Conservation (phyloP, 2,797 vertebrate genomes). For the Dermochelys coriacea region DNA sequence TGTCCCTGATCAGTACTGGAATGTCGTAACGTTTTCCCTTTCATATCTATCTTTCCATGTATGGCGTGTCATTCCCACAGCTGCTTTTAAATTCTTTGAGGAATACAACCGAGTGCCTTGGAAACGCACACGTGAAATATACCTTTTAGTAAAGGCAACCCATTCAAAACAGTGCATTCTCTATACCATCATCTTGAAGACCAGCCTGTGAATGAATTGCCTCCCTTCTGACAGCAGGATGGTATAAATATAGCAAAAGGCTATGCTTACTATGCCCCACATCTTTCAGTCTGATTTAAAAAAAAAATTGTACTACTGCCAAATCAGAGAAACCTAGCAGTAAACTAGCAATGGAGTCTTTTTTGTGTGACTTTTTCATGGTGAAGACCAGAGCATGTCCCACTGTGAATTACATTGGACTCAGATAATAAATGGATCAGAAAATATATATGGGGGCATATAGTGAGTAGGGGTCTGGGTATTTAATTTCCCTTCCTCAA, state of each 20-base stretch:
- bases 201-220: neutral
- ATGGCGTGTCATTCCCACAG: neutral
- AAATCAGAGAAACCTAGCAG: constrained; percentile 62
- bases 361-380: neutral
- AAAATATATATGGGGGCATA: constrained; percentile 68
- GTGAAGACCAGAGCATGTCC: constrained; percentile 29
- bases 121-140: neutral
- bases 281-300: neutral
- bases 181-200: constrained; percentile 20
- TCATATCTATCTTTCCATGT: constrained; percentile 20
- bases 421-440: constrained; percentile 53
- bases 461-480: constrained; percentile 50
- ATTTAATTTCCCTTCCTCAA: constrained; percentile 72
- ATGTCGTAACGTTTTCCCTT: constrained; percentile 59
- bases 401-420: constrained; percentile 13
- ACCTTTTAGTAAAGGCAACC: neutral
- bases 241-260: constrained; percentile 1
- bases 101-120: neutral
- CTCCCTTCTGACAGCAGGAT: rapidly evolving
- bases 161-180: neutral
- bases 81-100: neutral
- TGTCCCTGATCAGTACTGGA: neutral
- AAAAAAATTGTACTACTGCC: constrained; percentile 16
- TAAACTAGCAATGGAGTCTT: constrained; percentile 33
- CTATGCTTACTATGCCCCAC: neutral